A percentile compares a stretch with the other conserved stretches of the same genome.
These are phyloP conservation scores for Setophaga petechia DNA, from an alignment of 2,113 vertebrate genomes.

Conservation along the genomic window DNA sequence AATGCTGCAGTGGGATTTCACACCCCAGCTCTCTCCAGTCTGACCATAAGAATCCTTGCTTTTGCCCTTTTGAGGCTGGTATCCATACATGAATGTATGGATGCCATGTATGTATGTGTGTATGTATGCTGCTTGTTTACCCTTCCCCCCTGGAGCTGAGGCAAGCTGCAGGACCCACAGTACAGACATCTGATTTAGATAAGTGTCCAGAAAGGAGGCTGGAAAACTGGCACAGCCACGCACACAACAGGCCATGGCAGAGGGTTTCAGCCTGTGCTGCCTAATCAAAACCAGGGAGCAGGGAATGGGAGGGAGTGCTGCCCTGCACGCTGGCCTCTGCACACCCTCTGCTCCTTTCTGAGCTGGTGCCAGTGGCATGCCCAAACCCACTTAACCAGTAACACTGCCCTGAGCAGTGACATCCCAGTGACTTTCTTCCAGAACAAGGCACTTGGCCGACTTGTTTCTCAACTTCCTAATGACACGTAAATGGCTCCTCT, in stretches of 20 bases:
- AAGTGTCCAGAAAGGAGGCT: neutral
- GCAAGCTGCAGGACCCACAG: neutral
- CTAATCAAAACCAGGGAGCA: neutral
- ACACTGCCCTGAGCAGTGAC: neutral
- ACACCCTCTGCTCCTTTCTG: rapidly evolving
- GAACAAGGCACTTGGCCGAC: neutral
- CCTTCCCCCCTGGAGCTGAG: neutral
- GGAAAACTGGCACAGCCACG: neutral
- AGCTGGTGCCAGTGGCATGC: rapidly evolving
- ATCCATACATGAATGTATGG: rapidly evolving
- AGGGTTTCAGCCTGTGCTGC: neutral
- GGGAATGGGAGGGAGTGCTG: neutral
- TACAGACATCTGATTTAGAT: conserved; percentile 9
- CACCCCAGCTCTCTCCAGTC: rapidly evolving
- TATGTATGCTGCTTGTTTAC: neutral
- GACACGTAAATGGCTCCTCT: neutral
- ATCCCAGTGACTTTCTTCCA: neutral
- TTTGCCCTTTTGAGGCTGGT: neutral
- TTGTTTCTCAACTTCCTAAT: neutral
- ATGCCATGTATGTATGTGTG: too few species aligned
- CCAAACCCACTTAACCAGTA: neutral
- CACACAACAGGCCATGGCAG: rapidly evolving
- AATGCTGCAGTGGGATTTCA: neutral
- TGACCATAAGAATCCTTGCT: neutral
- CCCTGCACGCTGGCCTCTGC: neutral